Percentiles rank a stretch among this genome's conserved stretches.
These are phyloP conservation scores for Genyomyrus donnyi DNA, from an alignment of 2,113 vertebrate genomes.

Conservation along the genomic window DNA sequence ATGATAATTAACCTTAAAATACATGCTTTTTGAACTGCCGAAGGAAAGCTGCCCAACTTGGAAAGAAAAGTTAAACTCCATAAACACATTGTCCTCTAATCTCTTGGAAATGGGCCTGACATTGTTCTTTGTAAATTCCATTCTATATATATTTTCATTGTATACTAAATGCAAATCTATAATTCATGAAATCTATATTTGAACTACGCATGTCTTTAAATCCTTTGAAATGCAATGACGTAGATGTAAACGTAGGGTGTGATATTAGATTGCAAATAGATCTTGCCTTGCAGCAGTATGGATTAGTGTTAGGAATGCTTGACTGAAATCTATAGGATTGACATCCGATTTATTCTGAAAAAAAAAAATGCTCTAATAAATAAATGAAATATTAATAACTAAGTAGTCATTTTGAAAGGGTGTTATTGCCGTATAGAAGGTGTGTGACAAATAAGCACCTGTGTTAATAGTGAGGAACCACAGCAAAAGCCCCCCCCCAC, in stretches of 20 bases:
- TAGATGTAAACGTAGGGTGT: background rate
- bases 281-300: background rate
- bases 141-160: background rate
- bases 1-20: background rate
- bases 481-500: background rate
- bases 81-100: background rate
- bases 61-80: background rate
- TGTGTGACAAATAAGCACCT: background rate
- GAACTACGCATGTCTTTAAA: background rate
- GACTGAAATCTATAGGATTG: background rate
- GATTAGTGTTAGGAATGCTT: background rate
- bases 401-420: background rate
- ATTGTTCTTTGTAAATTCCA: background rate
- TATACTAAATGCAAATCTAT: background rate
- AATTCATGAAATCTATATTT: background rate
- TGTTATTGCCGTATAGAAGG: background rate
- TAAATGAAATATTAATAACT: background rate
- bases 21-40: background rate
- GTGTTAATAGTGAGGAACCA: background rate
- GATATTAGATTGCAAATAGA: background rate
- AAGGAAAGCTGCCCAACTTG: background rate
- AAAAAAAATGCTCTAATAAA: background rate
- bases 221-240: background rate
- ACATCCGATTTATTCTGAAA: background rate
- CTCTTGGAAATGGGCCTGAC: background rate